Base-by-base conservation (phyloP, 2,113 vertebrate genomes). In the Myotis brandtii region DNA sequence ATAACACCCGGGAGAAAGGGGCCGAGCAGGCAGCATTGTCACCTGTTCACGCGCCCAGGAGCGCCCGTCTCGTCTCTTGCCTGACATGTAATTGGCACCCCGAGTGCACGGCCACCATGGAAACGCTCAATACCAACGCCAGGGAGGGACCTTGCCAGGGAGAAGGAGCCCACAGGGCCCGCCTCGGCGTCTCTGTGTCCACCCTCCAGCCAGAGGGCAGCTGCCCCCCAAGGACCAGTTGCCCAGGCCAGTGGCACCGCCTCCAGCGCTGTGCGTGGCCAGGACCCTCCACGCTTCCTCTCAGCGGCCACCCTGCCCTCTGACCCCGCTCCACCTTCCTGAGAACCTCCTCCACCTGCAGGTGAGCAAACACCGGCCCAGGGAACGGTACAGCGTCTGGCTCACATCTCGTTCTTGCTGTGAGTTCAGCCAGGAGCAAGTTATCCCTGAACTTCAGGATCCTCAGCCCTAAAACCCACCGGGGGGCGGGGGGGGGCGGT, bases 71-170 rank as follows among this genome's bases (percentile, higher is more conserved):
- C 9, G 6, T 27, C 62, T 76, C 85, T 92, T 32, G 56, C 81
- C 77, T 96, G 54, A 91, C 34, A 32, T 1, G 1, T 50, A 56
- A 72, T 8, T 70, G 67, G 79, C 52, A 85, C 59, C 40, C 34
- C 32, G 37, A 86, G 88, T 6, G 0, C 6, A 1, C 30, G 86
- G 66, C 88, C 96, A 80, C 90, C 52, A 66, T 3, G 70, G 95
- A 93, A 94, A 96, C 80, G 70, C 40, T 92, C 69, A 77, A 93
- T 25, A 67, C 62, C 86, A 91, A 20, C 64, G 56, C 43, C 79
- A 79, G 77, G 79, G 79, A 87, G 84, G 34, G 91, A 64, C 18
- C 54, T 13, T 56, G 73, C 85, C 84, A 12, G 75, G 13, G 56
- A 46, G 30, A 93, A 94, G 73, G 92, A 76, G 73, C 56, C 64